Percentiles rank a stretch among this genome's conserved stretches.
Conservation (phyloP, 2,113 vertebrate genomes). For the Tonatia bakeri region DNA sequence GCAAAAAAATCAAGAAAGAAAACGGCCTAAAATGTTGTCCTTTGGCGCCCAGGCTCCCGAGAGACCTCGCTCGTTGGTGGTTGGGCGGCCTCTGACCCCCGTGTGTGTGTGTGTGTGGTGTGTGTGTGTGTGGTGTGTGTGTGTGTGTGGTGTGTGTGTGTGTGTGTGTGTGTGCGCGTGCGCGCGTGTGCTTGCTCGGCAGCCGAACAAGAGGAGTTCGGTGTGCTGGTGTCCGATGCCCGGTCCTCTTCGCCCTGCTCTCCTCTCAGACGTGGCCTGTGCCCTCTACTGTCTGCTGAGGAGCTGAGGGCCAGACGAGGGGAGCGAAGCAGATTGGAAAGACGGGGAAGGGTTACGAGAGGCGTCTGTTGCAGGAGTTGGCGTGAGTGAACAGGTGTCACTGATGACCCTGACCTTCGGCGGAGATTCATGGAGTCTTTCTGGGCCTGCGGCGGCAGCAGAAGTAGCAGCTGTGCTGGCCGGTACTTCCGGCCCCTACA, state of each 20-base stretch:
- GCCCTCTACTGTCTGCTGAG: not conserved
- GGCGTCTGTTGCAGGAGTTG: not conserved
- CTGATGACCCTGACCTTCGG: not conserved
- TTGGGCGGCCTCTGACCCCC: not conserved
- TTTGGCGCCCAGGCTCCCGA: not conserved
- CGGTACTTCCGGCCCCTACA: not conserved
- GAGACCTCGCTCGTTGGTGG: not conserved
- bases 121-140: too few species aligned
- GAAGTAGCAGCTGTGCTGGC: not conserved
- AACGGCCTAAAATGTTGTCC: not conserved
- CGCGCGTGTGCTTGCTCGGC: not conserved
- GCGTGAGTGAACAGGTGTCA: not conserved
- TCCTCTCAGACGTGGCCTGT: not conserved
- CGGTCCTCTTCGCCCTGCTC: not conserved
- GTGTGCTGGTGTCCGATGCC: not conserved
- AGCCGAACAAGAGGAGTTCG: constrained; percentile 28
- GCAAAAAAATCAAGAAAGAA: not conserved
- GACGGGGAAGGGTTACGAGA: not conserved
- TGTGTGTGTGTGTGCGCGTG: too few species aligned
- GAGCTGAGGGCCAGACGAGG: not conserved
- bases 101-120: not conserved
- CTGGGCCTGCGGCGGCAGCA: not conserved
- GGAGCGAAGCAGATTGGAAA: not conserved
- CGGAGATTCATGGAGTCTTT: not conserved
- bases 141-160: too few species aligned